Evolutionary conservation across 2,113 vertebrate genomes (phyloP), one percentile per base, ranked within the genome.

Genomic region (Bagarius yarrelli): DNA sequence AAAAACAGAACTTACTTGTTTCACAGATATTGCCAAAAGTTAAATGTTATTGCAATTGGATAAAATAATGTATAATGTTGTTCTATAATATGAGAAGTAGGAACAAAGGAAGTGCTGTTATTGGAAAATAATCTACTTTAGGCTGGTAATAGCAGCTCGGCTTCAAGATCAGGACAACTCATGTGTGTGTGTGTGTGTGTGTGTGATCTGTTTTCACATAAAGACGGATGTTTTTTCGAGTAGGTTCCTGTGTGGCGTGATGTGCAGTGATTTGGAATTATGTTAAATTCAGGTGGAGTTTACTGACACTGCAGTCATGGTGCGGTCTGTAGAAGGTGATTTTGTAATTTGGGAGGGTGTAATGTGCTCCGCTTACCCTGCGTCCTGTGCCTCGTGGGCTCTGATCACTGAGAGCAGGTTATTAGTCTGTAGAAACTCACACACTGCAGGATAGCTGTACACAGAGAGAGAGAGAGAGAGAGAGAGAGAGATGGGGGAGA

Each of bases 311-410:
- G 47, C 69, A 71, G 69, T 18, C 15, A 52, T 53, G 15, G 3
- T 72, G 50, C 3, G 19, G 18, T 59, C 11, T 47, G 44, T 47
- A 47, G 23, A 59, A 23, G 6, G 15, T 67, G 32, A 34, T 55
- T 52, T 4, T 34, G 79, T 74, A 70, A 40, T 63, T 47, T 44
- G 53, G 15, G 36, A 14, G 53, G 8, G 1, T 70, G 15, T 52
- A 70, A 18, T 23, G 1, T 60, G 44, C 53, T 80, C 6, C 36
- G 40, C 94, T 92, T 88, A 96, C 95, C 95, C 95, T 72, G 95
- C 95, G 1, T 96, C 95, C 80, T 96, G 95, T 2, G 87, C 87
- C 71, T 88, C 87, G 13, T 88, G 87, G 60, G 87, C 87, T 77
- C 87, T 81, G 83, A 88, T 88, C 79, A 88, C 85, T n/a, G 87